phyloP scores from a whole-genome alignment of 2,888 invertebrate species.

The Tetropium fuscum region DNA sequence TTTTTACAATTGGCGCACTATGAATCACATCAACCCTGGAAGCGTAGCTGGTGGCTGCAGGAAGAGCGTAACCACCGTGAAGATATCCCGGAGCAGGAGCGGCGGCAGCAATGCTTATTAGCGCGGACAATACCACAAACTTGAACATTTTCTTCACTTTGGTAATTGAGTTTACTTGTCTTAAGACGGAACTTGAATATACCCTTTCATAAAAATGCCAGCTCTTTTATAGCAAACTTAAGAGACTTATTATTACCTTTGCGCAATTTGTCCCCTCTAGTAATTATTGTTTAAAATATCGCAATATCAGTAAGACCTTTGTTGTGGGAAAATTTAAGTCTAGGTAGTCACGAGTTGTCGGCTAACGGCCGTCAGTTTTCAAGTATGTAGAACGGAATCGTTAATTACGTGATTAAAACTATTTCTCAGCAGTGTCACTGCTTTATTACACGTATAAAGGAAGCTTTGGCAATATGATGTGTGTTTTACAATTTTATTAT shows the following conservation, averaged over 20 bases:
- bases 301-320: conserved; percentile 39
- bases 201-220: conserved; percentile 10
- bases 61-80: conserved; percentile 6
- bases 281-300: conserved; percentile 35
- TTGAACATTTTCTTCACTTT: conserved; percentile 22
- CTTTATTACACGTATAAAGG: not conserved
- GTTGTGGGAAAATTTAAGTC: conserved; percentile 31
- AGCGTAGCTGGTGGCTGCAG: conserved; percentile 51
- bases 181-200: conserved; percentile 1
- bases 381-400: conserved; percentile 39
- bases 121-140: conserved; percentile 29
- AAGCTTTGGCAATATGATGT: not conserved
- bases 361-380: conserved; percentile 46
- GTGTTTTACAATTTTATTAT: conserved; percentile 1
- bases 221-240: conserved; percentile 14
- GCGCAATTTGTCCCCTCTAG: conserved; percentile 32
- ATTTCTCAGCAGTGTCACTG: conserved; percentile 12
- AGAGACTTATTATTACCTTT: conserved; percentile 29
- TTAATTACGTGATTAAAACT: conserved; percentile 20
- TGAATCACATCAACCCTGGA: conserved; percentile 36
- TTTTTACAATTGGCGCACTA: conserved; percentile 38
- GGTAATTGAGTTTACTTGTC: conserved; percentile 6
- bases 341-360: conserved; percentile 33
- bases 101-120: conserved; percentile 31
- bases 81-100: conserved; percentile 41